Base-by-base conservation (phyloP, 2,797 vertebrate genomes). In the Lithobates sylvaticus region DNA sequence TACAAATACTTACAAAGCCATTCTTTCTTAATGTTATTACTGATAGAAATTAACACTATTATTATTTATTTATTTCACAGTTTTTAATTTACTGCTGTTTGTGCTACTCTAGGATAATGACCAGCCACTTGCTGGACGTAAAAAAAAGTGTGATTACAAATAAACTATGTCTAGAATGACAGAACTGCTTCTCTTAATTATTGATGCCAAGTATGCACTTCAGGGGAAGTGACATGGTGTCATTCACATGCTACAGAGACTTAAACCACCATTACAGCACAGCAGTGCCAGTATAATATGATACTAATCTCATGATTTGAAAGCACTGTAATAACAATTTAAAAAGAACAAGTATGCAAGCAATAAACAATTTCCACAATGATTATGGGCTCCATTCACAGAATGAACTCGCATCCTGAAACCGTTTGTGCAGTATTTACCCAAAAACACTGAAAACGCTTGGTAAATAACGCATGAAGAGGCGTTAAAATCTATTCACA, bases 201-300 rank as follows among this genome's bases (percentile, higher is more conserved):
- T 21, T 29, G 16, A 34, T 58, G 29, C 29, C 47, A 81, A 81
- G 68, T 81, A 71, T 71, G 68, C 47, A 58, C 78, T 81, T 72
- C 72, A 74, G 47, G 13, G 78, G 47, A 81, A 81, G 47, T 81
- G 21, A 54, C 29, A 32, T 23, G 54, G 21, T 23, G 32, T 78
- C 68, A 71, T 81, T 21, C 36, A 50, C 21, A n/a, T 23, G 21
- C 68, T 72, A 72, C 54, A 39, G 47, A 10, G 47, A 23, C 42
- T 68, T 47, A 50, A 50, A 12, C 47, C 47, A 61, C 42, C 42
- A 54, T 10, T 72, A 70, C 44, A 80, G 27, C 5, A 34, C 39
- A 54, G 26, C 15, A 54, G 7, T 47, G 54, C 5, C 1, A 9
- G 10, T 23, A 50, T 70, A 71, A 81, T 36, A 23, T 50, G 27